Evolutionary conservation across 53 echinoderm and acorn worm species (phyloP), one percentile per base, ranked within the genome.

Genomic region (Mesocentrotus franciscanus): DNA sequence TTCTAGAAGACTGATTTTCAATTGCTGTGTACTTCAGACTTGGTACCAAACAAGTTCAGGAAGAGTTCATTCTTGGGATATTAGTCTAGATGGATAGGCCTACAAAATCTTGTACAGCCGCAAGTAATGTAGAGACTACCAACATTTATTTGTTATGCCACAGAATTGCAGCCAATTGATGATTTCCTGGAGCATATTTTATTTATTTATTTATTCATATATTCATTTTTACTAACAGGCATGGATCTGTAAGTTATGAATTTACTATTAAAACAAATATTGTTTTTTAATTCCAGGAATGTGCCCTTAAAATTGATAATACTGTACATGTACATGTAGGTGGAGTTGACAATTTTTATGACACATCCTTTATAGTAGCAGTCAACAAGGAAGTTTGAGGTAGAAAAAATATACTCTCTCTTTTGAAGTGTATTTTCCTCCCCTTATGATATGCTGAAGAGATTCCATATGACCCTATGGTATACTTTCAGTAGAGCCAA

Each of bases 1-100:
- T 81, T 42, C 81, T 81, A 81, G 30, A 76, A 76, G 33, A 32
- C 76, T 76, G 76, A 76, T 76, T 76, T 81, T 81, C 81, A 81
- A 81, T 81, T 4, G 22, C 42, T 39, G 26, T 58, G 29, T 56
- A 57, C 58, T 4, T 87, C 22, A 20, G 20, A 85, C 58, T 87
- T 8, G 17, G 4, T 87, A 87, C n/a, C 56, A 58, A 87, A 29
- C 56, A 87, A 87, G 87, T 87, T 87, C 87, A 87, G 12, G 22
- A 4, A 58, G n/a, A 87, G 87, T 87, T 87, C 87, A 87, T 2
- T 84, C 84, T 84, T 84, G 9, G 6, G 22, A 84, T 42, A 84
- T 22, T 75, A 29, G 36, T 79, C 75, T 79, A 49, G 1, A 84
- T 84, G 10, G 39, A 9, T 18, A 79, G 36, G 84, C 16, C 20